Percentiles rank a stretch among this genome's conserved stretches.
These are phyloP conservation scores for Idaea biselata DNA, from an alignment of 2,888 invertebrate genomes.

Conservation along the genomic window DNA sequence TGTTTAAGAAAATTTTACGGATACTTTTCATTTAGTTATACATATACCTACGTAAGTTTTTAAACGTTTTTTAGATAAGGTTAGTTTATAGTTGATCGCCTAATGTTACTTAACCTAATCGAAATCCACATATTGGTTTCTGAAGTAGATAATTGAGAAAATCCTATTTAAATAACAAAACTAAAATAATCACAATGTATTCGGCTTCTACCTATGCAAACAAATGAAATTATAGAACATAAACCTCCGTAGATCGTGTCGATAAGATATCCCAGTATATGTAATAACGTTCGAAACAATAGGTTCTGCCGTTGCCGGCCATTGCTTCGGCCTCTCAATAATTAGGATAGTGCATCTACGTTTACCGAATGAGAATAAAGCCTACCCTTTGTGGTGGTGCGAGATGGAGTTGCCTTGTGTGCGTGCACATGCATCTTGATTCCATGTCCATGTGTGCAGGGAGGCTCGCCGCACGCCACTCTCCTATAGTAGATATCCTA, in stretches of 20 bases:
- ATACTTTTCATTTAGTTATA: no score
- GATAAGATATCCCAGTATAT: constrained; percentile 26
- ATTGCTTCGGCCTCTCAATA: constrained; percentile 66
- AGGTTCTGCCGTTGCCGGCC: constrained; percentile 38
- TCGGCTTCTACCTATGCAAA: not conserved
- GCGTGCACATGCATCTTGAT: constrained; percentile 62
- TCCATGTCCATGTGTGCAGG: constrained; percentile 38
- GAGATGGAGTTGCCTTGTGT: constrained; percentile 41
- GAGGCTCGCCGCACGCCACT: constrained; percentile 55
- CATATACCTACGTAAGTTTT: not conserved
- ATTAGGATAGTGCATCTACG: constrained; percentile 84
- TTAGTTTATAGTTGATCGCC: not conserved
- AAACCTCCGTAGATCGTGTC: constrained; percentile 20
- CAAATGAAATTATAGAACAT: not conserved
- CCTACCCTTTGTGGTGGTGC: constrained; percentile 64
- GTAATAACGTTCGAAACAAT: constrained; percentile 42
- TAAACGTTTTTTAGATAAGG: not conserved
- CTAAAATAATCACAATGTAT: not conserved
- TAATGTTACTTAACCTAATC: not conserved
- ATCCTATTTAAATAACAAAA: constrained; percentile 8
- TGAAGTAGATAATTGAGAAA: not conserved
- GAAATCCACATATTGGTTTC: not conserved
- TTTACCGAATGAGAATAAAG: constrained; percentile 75
- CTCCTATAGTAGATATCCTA: constrained; percentile 53
- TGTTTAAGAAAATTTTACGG: no score